Percentiles rank a stretch among this genome's conserved stretches.
phyloP scores from a whole-genome alignment of 2,888 invertebrate species.

The Drosophila nr. medialis region DNA sequence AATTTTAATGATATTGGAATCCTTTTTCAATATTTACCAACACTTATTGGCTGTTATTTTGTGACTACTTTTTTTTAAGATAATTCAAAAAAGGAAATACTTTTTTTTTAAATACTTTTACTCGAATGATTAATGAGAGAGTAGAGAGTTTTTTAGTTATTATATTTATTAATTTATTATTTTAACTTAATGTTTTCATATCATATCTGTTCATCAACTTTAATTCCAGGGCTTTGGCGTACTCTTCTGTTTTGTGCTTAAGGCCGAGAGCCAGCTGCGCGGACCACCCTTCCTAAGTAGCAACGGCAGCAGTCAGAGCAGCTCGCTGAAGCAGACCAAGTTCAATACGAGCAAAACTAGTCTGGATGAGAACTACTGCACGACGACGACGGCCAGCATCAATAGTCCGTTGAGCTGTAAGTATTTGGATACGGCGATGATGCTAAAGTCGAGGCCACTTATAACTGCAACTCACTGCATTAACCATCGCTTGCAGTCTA shows the following conservation, averaged over 20 bases:
- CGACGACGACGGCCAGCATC: constrained; percentile 82
- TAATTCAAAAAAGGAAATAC: neutral
- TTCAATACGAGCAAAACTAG: constrained; percentile 82
- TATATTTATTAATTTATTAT: neutral
- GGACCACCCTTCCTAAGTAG: constrained; percentile 68
- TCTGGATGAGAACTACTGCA: constrained; percentile 84
- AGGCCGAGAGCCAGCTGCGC: constrained; percentile 82
- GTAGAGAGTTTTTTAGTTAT: neutral
- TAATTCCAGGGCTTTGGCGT: constrained; percentile 82
- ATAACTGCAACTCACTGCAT: neutral
- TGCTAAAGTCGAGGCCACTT: neutral
- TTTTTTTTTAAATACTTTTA: neutral
- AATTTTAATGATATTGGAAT: neutral
- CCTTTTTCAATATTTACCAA: neutral
- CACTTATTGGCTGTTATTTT: neutral
- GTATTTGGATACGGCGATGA: constrained; percentile 51
- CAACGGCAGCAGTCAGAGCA: constrained; percentile 68
- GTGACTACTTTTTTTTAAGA: neutral
- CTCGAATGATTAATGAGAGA: neutral
- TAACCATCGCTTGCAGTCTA: constrained; percentile 77
- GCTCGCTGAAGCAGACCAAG: constrained; percentile 77
- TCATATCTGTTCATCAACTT: neutral
- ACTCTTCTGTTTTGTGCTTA: constrained; percentile 84
- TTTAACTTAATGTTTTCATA: neutral
- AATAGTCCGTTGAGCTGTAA: constrained; percentile 84